Base-by-base conservation (phyloP, 2,797 vertebrate species). In the Carcharodon carcharias region DNA sequence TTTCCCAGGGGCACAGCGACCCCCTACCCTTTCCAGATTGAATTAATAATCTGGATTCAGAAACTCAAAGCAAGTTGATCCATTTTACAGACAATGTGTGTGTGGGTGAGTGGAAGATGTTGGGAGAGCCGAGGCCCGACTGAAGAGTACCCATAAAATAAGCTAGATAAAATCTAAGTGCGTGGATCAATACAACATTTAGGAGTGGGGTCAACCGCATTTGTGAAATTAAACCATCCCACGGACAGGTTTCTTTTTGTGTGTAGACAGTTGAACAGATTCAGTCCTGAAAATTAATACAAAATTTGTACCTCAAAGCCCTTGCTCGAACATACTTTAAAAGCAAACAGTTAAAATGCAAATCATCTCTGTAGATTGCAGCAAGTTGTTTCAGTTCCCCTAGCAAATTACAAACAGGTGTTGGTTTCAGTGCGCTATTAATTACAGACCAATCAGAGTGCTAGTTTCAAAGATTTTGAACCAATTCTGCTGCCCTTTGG, bases 321-420 rank as follows among this genome's bases (percentile, higher is more conserved):
- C 50, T 56, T 31, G 31, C 40, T 28, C 3, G 7, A 58, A 95
- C 45, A 77, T 35, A 50, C 40, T 77, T 95, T 77, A 77, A 77
- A 73, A 95, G 54, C 40, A 45, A 98, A 98, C 97, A 96, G 98
- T 98, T 98, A 98, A 98, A 97, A 98, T 98, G 98, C 97, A 98
- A 98, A 98, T 97, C 96, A 97, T 97, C 97, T 97, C 97, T 97
- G 96, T 97, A 97, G 96, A 93, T 96, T 95, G 97, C 96, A 96
- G 97, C 98, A 97, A 97, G 98, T 97, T 97, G 97, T 97, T 97
- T 97, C 96, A 96, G 97, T 97, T 97, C 92, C 97, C 97, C 96
- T 96, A 96, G 96, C 96, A 67, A 96, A 87, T 95, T 96, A 77
- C 97, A 96, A 97, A 97, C 97, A 98, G 98, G 97, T 98, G 98